These are phyloP conservation scores for Atethmia centrago DNA, from an alignment of 2,888 invertebrate species.

Conservation along the genomic window DNA sequence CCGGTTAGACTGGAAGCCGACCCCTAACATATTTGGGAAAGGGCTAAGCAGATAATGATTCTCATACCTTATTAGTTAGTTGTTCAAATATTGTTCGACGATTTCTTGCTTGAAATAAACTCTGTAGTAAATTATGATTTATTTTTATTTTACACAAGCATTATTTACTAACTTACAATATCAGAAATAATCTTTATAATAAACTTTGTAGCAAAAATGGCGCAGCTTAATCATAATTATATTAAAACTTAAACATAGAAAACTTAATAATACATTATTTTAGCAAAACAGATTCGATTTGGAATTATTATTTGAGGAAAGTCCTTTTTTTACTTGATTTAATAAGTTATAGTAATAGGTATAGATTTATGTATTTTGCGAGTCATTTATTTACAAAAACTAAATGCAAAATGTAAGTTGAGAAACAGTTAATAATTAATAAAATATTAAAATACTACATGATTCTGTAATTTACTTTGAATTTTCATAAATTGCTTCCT, in stretches of 20 bases:
- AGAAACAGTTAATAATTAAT: not conserved
- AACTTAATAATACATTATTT: conserved; percentile 12
- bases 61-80: no score
- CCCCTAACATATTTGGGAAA: no score
- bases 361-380: conserved; percentile 5
- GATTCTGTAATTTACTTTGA: not conserved
- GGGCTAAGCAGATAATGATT: no score
- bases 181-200: conserved; percentile 38
- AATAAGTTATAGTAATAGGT: not conserved
- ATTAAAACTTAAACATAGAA: conserved; percentile 17
- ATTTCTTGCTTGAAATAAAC: not conserved
- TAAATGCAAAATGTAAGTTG: conserved; percentile 15
- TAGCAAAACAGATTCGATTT: conserved; percentile 24
- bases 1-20: not conserved
- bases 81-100: not conserved
- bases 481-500: conserved; percentile 14
- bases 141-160: conserved; percentile 51
- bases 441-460: not conserved
- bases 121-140: conserved; percentile 15
- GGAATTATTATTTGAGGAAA: not conserved
- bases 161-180: conserved; percentile 23
- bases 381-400: conserved; percentile 3
- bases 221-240: conserved; percentile 31
- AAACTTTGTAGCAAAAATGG: conserved; percentile 58
- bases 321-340: not conserved